Evolutionary conservation across 2,888 invertebrate genomes (phyloP).

Genomic region (Apoderus coryli): DNA sequence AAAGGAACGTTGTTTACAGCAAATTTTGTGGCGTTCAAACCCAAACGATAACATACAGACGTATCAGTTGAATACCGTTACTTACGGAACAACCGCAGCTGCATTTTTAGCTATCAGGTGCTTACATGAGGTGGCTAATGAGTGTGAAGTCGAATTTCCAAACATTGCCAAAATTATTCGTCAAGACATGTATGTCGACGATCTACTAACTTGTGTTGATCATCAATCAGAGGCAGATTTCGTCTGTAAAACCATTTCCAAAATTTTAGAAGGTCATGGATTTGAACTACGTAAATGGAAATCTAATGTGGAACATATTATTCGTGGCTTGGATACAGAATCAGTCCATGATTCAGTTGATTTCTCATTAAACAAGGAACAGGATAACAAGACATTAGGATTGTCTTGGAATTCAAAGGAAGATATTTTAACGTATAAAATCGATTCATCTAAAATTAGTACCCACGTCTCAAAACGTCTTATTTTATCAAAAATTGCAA

Average conservation of each 20-base stretch:
- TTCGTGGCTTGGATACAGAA: too few species aligned
- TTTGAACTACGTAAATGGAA: too few species aligned
- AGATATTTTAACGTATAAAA: too few species aligned
- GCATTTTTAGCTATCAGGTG: slow-evolving; percentile 12
- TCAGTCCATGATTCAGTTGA: too few species aligned
- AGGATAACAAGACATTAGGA: too few species aligned
- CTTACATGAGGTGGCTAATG: slow-evolving; percentile 10
- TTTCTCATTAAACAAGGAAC: too few species aligned
- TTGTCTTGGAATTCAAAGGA: too few species aligned
- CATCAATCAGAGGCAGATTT: slow-evolving; percentile 6
- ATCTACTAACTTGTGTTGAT: slow-evolving; percentile 12
- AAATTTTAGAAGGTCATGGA: slow-evolving; percentile 10
- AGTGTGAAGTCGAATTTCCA: slow-evolving; percentile 6
- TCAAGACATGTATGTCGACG: slow-evolving; percentile 16
- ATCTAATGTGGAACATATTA: too few species aligned
- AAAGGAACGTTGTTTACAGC: slow-evolving; percentile 9
- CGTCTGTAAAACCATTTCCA: slow-evolving; percentile 8
- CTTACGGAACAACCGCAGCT: slow-evolving; percentile 13
- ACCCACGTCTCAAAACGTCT: too few species aligned
- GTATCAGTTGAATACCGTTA: slow-evolving; percentile 11
- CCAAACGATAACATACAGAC: slow-evolving; percentile 11
- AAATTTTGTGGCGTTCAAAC: slow-evolving; percentile 11
- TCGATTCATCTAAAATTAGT: too few species aligned
- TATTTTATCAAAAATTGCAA: too few species aligned
- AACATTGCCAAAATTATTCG: slow-evolving; percentile 9